These are phyloP conservation scores for Scarus forsteni DNA, from an alignment of 2,797 vertebrate species.

Conservation along the genomic window DNA sequence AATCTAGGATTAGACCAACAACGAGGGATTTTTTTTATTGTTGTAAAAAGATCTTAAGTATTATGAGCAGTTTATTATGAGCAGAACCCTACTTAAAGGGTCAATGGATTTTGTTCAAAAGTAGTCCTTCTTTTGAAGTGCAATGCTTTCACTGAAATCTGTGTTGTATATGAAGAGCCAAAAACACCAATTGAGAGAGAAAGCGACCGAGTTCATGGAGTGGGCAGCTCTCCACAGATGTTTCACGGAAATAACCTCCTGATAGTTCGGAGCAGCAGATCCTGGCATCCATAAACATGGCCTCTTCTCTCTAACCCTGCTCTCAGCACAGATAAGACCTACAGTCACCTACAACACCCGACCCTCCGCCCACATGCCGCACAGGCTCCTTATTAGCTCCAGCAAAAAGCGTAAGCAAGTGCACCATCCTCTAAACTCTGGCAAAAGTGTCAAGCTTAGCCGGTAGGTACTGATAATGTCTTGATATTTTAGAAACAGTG, in stretches of 20 bases:
- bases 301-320: slow-evolving; percentile 15
- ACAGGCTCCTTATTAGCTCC: slow-evolving; percentile 35
- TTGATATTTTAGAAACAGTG: slow-evolving; percentile 56
- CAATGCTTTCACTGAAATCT: slow-evolving; percentile 10
- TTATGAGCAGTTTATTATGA: too few species aligned
- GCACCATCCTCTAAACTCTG: slow-evolving; percentile 44
- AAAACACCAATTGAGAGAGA: slow-evolving; percentile 14
- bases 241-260: slow-evolving; percentile 61
- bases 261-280: slow-evolving; percentile 47
- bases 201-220: slow-evolving; percentile 35
- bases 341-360: slow-evolving; percentile 45
- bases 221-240: slow-evolving; percentile 38
- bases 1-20: too few species aligned
- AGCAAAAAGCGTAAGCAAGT: slow-evolving; percentile 29
- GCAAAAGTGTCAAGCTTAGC: slow-evolving; percentile 46
- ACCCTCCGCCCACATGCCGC: slow-evolving; percentile 54
- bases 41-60: too few species aligned
- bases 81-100: too few species aligned
- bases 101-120: too few species aligned
- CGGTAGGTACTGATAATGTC: slow-evolving; percentile 45
- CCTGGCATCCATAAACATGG: slow-evolving; percentile 34
- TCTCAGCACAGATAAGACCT: slow-evolving; percentile 51
- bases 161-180: not conserved
- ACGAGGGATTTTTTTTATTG: too few species aligned
- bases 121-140: not conserved